A percentile compares a stretch with the other conserved stretches of the same genome.
phyloP scores from a whole-genome alignment of 2,113 vertebrate species.

The Seriola aureovittata region DNA sequence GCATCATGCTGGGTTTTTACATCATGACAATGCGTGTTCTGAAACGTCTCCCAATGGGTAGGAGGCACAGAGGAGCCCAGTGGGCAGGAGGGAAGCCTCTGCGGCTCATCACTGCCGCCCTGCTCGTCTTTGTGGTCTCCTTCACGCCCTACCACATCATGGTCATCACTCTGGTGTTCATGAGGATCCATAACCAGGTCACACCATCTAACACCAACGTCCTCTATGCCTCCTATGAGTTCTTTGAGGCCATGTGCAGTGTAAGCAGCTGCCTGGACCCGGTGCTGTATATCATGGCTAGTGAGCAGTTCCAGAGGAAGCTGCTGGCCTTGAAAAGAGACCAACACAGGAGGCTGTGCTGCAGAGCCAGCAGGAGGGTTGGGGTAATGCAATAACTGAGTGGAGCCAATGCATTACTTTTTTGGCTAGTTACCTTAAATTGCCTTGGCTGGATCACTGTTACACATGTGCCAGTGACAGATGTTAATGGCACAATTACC shows the following conservation, averaged over 20 bases:
- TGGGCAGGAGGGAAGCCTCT: conserved; percentile 77
- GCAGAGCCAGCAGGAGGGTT: conserved; percentile 65
- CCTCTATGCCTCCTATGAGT: conserved; percentile 77
- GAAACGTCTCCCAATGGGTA: conserved; percentile 58
- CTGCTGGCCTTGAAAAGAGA: conserved; percentile 60
- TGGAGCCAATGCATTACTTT: not conserved
- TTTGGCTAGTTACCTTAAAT: not conserved
- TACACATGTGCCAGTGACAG: not conserved
- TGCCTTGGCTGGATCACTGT: not conserved
- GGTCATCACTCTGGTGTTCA: conserved; percentile 79
- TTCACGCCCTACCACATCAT: conserved; percentile 86
- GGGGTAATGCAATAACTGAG: conserved; percentile 54
- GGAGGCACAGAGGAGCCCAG: conserved; percentile 43
- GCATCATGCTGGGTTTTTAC: conserved; percentile 81
- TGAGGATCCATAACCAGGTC: conserved; percentile 70
- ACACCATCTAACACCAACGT: conserved; percentile 59
- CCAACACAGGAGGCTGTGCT: conserved; percentile 56
- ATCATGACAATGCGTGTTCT: conserved; percentile 78
- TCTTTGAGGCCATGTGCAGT: conserved; percentile 84
- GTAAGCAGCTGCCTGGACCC: conserved; percentile 87
- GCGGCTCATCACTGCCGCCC: conserved; percentile 80
- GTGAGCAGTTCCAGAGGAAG: conserved; percentile 80
- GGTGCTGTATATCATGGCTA: conserved; percentile 85
- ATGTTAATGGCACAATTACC: not conserved
- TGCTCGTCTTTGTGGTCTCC: conserved; percentile 84